Evolutionary conservation across 2,888 invertebrate genomes (phyloP).

Genomic region (Eupithecia vulgata): DNA sequence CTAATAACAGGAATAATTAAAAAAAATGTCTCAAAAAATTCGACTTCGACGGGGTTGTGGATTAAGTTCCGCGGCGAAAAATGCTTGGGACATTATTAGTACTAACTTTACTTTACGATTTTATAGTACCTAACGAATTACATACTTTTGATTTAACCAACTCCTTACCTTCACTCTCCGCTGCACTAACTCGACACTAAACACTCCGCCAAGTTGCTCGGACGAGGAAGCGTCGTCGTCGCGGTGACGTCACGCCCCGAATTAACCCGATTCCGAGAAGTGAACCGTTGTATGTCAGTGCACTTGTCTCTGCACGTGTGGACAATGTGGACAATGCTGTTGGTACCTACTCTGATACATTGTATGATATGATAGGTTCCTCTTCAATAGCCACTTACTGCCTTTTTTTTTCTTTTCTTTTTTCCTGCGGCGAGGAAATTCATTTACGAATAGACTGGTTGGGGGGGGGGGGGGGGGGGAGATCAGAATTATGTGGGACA

Average conservation of each 20-base stretch:
- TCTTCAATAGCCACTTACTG: not conserved
- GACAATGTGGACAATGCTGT: conserved; percentile 51
- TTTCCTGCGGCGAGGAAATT: too few relatives aligned
- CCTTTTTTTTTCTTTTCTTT: too few relatives aligned
- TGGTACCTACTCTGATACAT: conserved; percentile 34
- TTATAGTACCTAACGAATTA: not conserved
- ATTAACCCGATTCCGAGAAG: conserved; percentile 80
- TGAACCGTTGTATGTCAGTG: conserved; percentile 72
- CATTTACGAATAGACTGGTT: too few relatives aligned
- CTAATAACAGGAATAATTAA: too few relatives aligned
- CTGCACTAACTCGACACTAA: conserved; percentile 14
- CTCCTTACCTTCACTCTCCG: conserved; percentile 7
- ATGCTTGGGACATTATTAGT: too few relatives aligned
- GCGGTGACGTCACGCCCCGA: conserved; percentile 75
- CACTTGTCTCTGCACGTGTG: conserved; percentile 77
- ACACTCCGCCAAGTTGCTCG: conserved; percentile 42
- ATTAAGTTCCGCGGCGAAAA: too few relatives aligned
- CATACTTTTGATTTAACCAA: not conserved
- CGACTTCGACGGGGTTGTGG: too few relatives aligned
- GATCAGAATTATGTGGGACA: too few relatives aligned
- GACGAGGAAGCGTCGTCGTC: conserved; percentile 64
- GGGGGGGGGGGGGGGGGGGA: too few relatives aligned
- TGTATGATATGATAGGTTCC: not conserved
- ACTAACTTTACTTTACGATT: too few relatives aligned
- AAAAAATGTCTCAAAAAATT: too few relatives aligned